Evolutionary conservation across 1,140 invertebrate genomes (phyloP), one percentile per base, ranked within the genome.

Genomic region (Leptinotarsa lineolata): DNA sequence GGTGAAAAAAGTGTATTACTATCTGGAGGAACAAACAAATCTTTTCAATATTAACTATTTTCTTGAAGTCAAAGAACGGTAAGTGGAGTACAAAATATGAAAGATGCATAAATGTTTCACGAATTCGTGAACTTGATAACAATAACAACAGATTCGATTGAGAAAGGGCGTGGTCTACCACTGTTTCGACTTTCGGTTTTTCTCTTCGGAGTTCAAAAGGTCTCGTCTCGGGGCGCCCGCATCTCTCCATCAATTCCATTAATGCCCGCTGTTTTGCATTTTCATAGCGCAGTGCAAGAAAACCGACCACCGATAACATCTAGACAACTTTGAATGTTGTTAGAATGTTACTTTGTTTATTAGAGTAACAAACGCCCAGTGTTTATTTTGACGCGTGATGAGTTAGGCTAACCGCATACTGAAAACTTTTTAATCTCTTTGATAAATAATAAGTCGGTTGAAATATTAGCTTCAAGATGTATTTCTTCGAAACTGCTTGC

Each of bases 161-260:
- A 39, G 30, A 39, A 39, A 11, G 30, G 30, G 20, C 24, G 13
- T 63, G 20, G 13, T 21, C 21, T 63, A 30, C 24, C 61, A 63
- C 46, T 54, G 67, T 46, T 45, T 68, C 67, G 0, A 45, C 24
- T 18, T 68, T 68, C 67, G 67, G 21, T 58, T 68, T 68, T 68
- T 54, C 44, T n/a, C 11, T 48, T 30, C 12, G 45, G 48, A 68
- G 67, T 46, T 68, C 67, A 68, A 68, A 21, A 68, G 67, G 67
- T 68, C 67, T 48, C 67, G 12, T 68, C 67, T 68, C 20, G 39
- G 46, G 67, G 67, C 67, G 67, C 67, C 67, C 67, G 67, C 67
- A 68, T 68, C 67, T n/a, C 67, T 54, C 44, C 67, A 58, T 68
- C 67, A 68, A 68, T 68, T 68, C 67, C 67, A 68, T 68, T 68